Evolutionary conservation across 2,888 invertebrate species (phyloP), one percentile per base, ranked within the genome.

Genomic region (Leptogaster cylindrica): DNA sequence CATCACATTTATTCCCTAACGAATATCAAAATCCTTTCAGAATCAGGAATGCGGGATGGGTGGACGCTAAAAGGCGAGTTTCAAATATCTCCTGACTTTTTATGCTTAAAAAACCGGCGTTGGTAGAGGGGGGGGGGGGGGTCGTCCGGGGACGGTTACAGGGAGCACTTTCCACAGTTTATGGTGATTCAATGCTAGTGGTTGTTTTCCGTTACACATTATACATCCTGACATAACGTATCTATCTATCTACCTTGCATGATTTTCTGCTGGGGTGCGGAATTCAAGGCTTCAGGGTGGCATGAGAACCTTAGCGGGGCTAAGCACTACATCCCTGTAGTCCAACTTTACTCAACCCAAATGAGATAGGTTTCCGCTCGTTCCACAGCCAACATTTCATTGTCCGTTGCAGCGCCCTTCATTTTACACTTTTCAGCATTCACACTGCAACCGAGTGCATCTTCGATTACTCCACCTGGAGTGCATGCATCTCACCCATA

Each of bases 1-100:
- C 39, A 41, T 41, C 20, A 23, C 41, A 58, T 58, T 58, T 41
- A 41, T 41, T 58, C 61, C 61, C 44, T 44, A 61, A 61, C 44
- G 61, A 61, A 61, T 61, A 61, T 41, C 41, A 61, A 61, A 61
- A 61, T 61, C 61, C 61, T 61, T 61, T 61, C 28, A 61, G 48
- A 12, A 48, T 10, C 5, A 12, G 23, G 12, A 48, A 41, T 5
- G 23, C 27, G 48, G 12, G 12, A 27, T 6, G 25, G 12, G 48
- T 12, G 48, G 48, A 25, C 23, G 10, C 12, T 14, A 48, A 48
- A 48, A 48, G 48, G 5, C 48, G 25, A 25, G 23, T 48, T 48
- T 12, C 48, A 48, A 48, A 12, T 12, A 48, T 25, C 48, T 48
- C 27, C 48, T 25, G 8, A n/a, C n/a, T n/a, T n/a, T n/a, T n/a